Base-by-base conservation (phyloP, 2,888 invertebrate species). In the Monopis laevigella region DNA sequence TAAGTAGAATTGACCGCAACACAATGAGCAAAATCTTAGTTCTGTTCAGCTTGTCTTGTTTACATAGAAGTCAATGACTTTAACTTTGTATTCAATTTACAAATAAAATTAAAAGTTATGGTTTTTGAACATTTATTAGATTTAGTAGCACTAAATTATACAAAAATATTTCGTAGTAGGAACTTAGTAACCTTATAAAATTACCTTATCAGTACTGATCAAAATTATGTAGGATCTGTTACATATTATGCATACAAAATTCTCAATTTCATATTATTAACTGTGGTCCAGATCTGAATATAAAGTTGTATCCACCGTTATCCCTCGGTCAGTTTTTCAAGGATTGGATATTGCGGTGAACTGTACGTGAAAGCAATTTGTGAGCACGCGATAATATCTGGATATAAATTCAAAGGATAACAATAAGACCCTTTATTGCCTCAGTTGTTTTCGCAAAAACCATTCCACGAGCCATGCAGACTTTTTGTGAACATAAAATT, bases 401-500 rank as follows among this genome's bases (percentile, higher is more conserved):
- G 71, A 71, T 72, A 75, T 78, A 77, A 78, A 77, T 77, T 74
- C 74, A 73, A 70, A 74, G 77, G 75, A 75, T 75, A 75, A 75
- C 74, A 73, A 72, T 77, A 75, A 75, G 70, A 69, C 67, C 73
- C 64, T 77, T 77, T 77, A 77, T 78, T 67, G 71, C 75, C 57
- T 55, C 56, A 65, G 70, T 72, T 75, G 73, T 77, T 77, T 75
- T 75, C 72, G 63, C 68, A 73, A 69, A 77, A 73, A 66, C 74
- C 69, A 71, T 75, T 69, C 65, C 55, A 55, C 55, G 58, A 57
- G 59, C 65, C 61, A 60, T 59, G 64, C 62, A 59, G 62, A 62
- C 57, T 67, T 70, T 73, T 68, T 64, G 61, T 54, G 60, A 56
- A 64, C 65, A 68, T 70, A 70, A 72, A 71, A 71, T 65, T 61